Percentiles rank a stretch among this genome's conserved stretches.
These are phyloP conservation scores for Allochrocebus solatus DNA, from an alignment of 2,797 vertebrate species.

Conservation along the genomic window DNA sequence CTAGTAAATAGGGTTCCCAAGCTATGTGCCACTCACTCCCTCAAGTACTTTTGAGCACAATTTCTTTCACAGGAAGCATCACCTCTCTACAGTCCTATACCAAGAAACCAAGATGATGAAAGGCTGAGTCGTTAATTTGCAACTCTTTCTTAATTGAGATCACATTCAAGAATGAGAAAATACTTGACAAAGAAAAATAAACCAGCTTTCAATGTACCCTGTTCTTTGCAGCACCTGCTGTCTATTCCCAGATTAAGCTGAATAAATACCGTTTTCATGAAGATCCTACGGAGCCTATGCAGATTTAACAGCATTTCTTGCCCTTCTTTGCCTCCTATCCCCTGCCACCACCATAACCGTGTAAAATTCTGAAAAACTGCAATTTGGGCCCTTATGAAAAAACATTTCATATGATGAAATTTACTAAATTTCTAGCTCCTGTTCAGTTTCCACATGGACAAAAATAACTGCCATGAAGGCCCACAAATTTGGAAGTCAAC, in stretches of 20 bases:
- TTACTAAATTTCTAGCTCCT: conserved; percentile 17
- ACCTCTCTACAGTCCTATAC: neutral
- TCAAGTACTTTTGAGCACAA: neutral
- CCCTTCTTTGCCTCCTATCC: neutral
- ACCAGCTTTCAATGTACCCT: neutral
- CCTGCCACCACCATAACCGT: too few species aligned
- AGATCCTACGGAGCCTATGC: neutral
- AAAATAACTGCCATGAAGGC: conserved; percentile 31
- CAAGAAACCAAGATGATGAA: conserved; percentile 26
- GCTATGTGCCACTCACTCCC: neutral
- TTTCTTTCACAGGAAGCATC: conserved; percentile 34
- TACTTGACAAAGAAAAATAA: conserved; percentile 48
- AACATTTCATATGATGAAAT: neutral
- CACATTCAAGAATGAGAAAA: conserved; percentile 45
- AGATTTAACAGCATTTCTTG: neutral
- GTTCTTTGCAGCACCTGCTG: neutral
- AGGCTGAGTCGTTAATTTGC: conserved; percentile 1
- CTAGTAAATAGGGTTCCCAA: neutral
- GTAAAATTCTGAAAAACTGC: conserved; percentile 4
- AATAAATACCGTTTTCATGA: conserved; percentile 21
- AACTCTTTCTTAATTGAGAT: conserved; percentile 37
- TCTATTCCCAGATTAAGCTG: neutral
- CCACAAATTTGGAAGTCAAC: conserved; percentile 26
- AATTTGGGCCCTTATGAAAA: neutral
- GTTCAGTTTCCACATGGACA: neutral